Evolutionary conservation across 2,113 vertebrate genomes (phyloP), one percentile per base, ranked within the genome.

Genomic region (Sander vitreus): DNA sequence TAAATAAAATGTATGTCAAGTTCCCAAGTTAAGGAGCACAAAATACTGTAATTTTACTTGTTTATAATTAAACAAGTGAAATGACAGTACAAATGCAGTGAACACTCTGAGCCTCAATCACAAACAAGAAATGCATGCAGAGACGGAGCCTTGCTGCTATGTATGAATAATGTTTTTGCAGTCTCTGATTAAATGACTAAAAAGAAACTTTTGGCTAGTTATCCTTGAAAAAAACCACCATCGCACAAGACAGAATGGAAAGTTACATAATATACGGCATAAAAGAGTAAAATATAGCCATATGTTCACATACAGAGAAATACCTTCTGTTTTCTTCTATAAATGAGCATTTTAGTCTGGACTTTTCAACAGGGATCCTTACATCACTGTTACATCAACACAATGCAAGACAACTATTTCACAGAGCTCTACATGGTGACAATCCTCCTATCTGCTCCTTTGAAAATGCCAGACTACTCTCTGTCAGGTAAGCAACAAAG

Each of bases 401-500:
- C 66, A 79, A 86, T 59, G 43, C 64, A 57, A 58, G 53, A 63
- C 78, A 72, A 64, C 78, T 73, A 69, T 53, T 77, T 73, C 75
- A 50, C 57, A 51, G 63, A 63, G 59, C 65, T 71, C 48, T 71
- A 75, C 33, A 57, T 53, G 43, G 27, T 66, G 73, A 72, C n/a
- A 58, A 78, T 77, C 59, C 54, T 76, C 50, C 59, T 70, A 15
- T 79, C 53, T 64, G 73, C n/a, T 30, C 45, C 51, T 81, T 63
- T 67, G 84, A 53, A 88, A 83, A 76, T 60, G 43, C 62, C 64
- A 70, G 59, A 30, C 54, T 47, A 30, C 80, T 71, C 51, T 55
- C n/a, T 53, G 67, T 71, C 71, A 85, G 75, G 62, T 73, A 70
- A 83, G 79, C 73, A 75, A 76, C 69, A 80, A 84, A 83, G 76